phyloP scores from a whole-genome alignment of 2,797 vertebrate genomes.

The Lacerta agilis region DNA sequence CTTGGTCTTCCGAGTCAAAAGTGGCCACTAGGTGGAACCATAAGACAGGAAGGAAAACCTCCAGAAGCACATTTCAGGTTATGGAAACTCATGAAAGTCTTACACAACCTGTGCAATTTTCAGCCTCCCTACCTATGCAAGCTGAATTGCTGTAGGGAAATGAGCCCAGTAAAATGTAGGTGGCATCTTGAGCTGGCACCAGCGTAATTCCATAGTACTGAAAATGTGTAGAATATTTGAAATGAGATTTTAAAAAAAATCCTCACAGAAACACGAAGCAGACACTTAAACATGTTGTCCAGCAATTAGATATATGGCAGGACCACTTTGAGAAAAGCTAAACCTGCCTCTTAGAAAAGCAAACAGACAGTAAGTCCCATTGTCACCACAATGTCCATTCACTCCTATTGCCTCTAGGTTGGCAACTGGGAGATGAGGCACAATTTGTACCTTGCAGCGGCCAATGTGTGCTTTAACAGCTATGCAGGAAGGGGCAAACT shows the following conservation, averaged over 20 bases:
- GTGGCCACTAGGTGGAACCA: slow-evolving; percentile 5
- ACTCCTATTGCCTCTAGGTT: background rate
- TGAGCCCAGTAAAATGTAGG: background rate
- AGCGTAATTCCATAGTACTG: background rate
- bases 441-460: too few species aligned
- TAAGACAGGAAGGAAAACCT: background rate
- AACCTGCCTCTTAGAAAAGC: background rate
- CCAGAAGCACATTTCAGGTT: background rate
- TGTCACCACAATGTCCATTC: background rate
- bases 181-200: background rate
- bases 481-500: background rate
- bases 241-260: background rate
- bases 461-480: background rate
- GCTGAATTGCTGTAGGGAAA: background rate
- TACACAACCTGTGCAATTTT: background rate
- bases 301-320: background rate
- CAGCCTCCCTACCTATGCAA: background rate
- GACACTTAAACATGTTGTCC: slow-evolving; percentile 7
- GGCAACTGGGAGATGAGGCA: background rate
- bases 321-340: background rate
- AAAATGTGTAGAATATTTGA: background rate
- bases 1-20: background rate
- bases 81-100: background rate
- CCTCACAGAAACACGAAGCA: background rate
- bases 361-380: background rate